Conservation (phyloP, 2,113 vertebrate species). For the Mandrillus leucophaeus region DNA sequence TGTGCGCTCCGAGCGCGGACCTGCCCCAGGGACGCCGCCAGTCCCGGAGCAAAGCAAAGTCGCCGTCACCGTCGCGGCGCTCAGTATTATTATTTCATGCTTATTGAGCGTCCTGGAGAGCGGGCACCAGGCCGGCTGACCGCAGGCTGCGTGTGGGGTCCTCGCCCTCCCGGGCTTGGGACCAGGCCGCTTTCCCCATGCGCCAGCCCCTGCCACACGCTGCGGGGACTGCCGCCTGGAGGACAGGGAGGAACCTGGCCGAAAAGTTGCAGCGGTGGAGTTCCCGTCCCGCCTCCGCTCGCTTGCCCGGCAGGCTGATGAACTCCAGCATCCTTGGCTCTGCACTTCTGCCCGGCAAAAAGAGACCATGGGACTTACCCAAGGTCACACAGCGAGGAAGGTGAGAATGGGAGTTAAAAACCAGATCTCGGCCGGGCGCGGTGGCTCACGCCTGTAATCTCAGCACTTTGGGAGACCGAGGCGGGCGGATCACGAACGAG, state of each 20-base stretch:
- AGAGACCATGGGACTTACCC: background rate
- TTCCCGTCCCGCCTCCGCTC: background rate
- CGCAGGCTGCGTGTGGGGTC: background rate
- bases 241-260: background rate
- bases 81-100: conserved; percentile 48
- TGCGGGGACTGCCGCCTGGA: background rate
- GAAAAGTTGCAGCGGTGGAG: background rate
- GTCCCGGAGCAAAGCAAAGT: background rate
- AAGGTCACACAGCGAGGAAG: background rate
- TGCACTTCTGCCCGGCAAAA: background rate
- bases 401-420: background rate
- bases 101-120: conserved; percentile 23
- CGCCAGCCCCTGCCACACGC: background rate
- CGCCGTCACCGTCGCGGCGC: background rate
- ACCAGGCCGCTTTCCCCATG: background rate
- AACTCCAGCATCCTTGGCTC: background rate
- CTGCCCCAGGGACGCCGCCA: background rate
- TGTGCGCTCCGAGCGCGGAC: background rate
- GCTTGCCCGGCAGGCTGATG: background rate
- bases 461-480: no score
- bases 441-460: background rate
- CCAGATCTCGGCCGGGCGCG: background rate
- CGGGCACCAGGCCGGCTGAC: conserved; percentile 43
- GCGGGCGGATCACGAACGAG: no score
- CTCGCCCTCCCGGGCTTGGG: background rate